A percentile compares a stretch with the other conserved stretches of the same genome.
These are phyloP conservation scores for Psettodes erumei DNA, from an alignment of 2,113 vertebrate species.

Conservation along the genomic window DNA sequence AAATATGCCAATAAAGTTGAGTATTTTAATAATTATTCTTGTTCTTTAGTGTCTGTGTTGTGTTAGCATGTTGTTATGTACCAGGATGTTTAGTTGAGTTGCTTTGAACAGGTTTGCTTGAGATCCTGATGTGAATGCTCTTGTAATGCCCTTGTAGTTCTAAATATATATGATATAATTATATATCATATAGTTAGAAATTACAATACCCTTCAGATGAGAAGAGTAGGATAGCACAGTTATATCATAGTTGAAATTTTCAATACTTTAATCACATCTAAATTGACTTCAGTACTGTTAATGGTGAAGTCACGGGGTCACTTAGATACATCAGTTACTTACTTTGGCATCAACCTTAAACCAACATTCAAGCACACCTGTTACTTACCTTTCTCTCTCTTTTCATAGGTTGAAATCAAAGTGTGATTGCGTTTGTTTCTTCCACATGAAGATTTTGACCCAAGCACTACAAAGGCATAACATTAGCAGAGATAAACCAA, in stretches of 20 bases:
- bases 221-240: neutral
- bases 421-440: neutral
- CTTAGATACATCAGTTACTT: conserved; percentile 2
- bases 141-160: too few relatives aligned
- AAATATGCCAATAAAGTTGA: neutral
- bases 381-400: neutral
- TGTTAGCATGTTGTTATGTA: neutral
- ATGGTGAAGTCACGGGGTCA: conserved; percentile 10
- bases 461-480: neutral
- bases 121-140: neutral
- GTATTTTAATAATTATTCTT: neutral
- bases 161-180: too few relatives aligned
- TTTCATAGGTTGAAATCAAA: conserved; percentile 31
- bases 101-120: neutral
- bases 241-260: conserved; percentile 24
- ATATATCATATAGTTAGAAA: too few relatives aligned
- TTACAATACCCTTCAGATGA: conserved; percentile 50
- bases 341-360: neutral
- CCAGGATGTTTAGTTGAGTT: neutral
- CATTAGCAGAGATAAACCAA: neutral
- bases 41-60: neutral
- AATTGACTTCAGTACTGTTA: conserved; percentile 1
- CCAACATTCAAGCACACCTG: neutral
- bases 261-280: conserved; percentile 6
- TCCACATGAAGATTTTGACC: neutral